Percentiles rank a stretch among this genome's conserved stretches.
Evolutionary conservation across 2,113 vertebrate species (phyloP).

Genomic region (Sarotherodon lohbergeri): DNA sequence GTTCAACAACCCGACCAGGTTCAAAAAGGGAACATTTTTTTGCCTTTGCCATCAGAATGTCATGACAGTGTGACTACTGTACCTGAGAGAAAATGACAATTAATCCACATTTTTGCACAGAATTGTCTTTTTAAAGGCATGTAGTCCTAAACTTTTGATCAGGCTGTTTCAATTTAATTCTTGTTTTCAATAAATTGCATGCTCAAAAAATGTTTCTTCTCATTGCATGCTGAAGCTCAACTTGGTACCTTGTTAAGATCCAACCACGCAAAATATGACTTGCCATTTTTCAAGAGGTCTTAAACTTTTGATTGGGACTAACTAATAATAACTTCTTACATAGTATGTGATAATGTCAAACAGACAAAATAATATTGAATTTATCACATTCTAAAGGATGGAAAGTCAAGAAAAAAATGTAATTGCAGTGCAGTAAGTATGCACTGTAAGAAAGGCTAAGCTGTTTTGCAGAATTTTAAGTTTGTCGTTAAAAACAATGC

Average conservation of each 20-base stretch:
- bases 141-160: not conserved
- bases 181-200: not conserved
- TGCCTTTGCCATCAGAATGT: not conserved
- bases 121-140: not conserved
- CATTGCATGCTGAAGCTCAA: not conserved
- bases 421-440: not conserved
- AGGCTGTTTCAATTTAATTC: not conserved
- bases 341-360: not conserved
- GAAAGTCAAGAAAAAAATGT: not conserved
- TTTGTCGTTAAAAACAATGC: not conserved
- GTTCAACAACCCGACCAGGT: accelerated
- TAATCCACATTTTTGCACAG: not conserved
- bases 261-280: not conserved
- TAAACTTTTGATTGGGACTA: not conserved
- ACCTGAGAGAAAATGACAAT: not conserved
- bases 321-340: not conserved
- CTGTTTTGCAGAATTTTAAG: not conserved
- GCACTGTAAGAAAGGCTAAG: not conserved
- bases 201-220: not conserved
- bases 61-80: not conserved
- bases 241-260: not conserved
- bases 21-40: accelerated
- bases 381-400: not conserved
- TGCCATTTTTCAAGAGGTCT: not conserved
- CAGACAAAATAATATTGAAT: not conserved